Evolutionary conservation across 1,140 invertebrate genomes (phyloP), one percentile per base, ranked within the genome.

Genomic region (Antheraea pernyi): DNA sequence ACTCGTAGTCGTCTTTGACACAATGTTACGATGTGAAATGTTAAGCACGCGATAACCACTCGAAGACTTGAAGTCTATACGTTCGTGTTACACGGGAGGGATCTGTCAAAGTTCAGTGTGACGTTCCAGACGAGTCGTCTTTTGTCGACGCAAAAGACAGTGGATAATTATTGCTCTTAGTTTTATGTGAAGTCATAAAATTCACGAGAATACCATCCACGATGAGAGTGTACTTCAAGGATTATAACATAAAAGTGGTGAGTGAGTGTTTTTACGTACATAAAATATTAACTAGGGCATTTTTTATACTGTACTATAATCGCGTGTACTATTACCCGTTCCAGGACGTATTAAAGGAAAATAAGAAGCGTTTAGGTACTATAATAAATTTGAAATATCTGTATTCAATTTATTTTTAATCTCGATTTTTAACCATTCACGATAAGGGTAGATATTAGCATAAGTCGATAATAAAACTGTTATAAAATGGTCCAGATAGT

Each of bases 161-260:
- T 63, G 58, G 58, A 58, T n/a, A 22, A 77, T 48, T 46, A 48
- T 39, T 65, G 8, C 79, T 91, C 88, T 81, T 85, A 79, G 73
- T 80, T 82, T 85, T 91, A 91, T 89, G 88, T 81, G 66, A 76
- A 42, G 67, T 79, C 88, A 89, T 91, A 89, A 83, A 89, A 76
- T 82, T 84, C 79, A 82, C 79, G 88, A 91, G 86, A 75, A 48
- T 42, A 77, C 68, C 53, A 60, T 67, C 73, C 67, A 77, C 69
- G 59, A 91, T 91, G 88, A 78, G 87, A 71, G 85, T 91, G 62
- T 91, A 91, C 73, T 91, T 91, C 78, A 91, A 91, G 79, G 88
- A 91, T 68, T 86, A 83, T 74, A 89, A 84, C 70, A 67, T 81
- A 63, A 89, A 86, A 80, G 73, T 80, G 88, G 88, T 91, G 68